Evolutionary conservation across 2,113 vertebrate species (phyloP).

Genomic region (Campylomormyrus tamandua): DNA sequence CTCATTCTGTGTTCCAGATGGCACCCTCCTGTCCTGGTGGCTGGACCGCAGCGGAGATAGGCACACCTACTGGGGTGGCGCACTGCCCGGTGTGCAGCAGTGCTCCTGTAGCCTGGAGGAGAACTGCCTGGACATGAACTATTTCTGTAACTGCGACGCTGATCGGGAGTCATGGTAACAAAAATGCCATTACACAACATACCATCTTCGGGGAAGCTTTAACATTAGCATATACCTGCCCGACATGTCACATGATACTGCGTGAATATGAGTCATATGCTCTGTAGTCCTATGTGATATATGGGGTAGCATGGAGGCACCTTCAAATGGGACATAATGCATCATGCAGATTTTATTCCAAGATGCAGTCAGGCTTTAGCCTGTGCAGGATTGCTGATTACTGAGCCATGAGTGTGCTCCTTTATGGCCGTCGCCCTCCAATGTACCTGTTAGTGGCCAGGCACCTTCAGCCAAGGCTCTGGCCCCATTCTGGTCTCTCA

Average conservation of each 20-base stretch:
- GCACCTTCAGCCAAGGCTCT: background rate
- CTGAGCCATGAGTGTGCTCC: background rate
- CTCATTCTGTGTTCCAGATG: slow-evolving; percentile 62
- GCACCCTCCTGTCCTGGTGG: slow-evolving; percentile 89
- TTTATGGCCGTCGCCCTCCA: background rate
- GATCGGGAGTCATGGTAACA: slow-evolving; percentile 48
- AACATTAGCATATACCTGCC: background rate
- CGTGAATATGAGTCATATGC: background rate
- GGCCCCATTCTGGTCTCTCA: background rate
- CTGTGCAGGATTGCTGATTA: background rate
- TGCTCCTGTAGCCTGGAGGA: slow-evolving; percentile 91
- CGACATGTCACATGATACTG: background rate
- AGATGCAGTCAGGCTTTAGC: background rate
- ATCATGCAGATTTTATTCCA: background rate
- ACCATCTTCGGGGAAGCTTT: background rate
- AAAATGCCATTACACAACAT: background rate
- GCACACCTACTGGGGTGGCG: slow-evolving; percentile 90
- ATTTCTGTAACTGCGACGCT: slow-evolving; percentile 95
- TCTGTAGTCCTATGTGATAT: background rate
- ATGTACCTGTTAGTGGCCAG: background rate
- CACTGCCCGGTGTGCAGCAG: slow-evolving; percentile 81
- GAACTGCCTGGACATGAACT: slow-evolving; percentile 85
- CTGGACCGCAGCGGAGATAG: slow-evolving; percentile 77
- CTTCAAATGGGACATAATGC: background rate
- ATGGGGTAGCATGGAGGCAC: background rate